phyloP scores from a whole-genome alignment of 2,797 vertebrate genomes.

The Petrocephalus sullivani region DNA sequence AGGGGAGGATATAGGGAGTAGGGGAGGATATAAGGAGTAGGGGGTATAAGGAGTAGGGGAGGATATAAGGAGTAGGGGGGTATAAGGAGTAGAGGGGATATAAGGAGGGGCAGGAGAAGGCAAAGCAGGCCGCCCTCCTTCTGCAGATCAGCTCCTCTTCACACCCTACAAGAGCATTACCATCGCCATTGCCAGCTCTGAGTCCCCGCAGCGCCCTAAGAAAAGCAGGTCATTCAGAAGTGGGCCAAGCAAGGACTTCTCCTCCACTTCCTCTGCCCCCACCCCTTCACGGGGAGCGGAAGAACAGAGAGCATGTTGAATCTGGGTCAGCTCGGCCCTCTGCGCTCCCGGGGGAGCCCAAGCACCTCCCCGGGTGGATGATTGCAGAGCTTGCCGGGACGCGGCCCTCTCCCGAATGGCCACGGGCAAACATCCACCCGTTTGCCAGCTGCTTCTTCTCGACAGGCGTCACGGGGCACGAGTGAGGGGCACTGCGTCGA shows the following conservation, averaged over 20 bases:
- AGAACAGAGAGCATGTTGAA: slow-evolving; percentile 26
- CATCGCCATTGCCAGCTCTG: background rate
- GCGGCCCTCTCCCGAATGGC: background rate
- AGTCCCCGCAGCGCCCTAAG: slow-evolving; percentile 35
- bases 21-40: no score
- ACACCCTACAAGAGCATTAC: background rate
- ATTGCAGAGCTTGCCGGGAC: background rate
- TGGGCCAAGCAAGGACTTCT: slow-evolving; percentile 59
- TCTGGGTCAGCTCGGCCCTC: slow-evolving; percentile 47
- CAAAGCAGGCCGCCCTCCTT: background rate
- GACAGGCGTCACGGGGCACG: background rate
- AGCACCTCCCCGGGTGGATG: background rate
- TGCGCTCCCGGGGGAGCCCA: slow-evolving; percentile 22
- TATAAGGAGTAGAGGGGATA: background rate
- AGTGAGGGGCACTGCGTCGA: background rate
- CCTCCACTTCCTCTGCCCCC: slow-evolving; percentile 33
- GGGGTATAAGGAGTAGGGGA: no score
- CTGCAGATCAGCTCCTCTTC: background rate
- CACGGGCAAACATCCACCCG: background rate
- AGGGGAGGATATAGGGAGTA: no score
- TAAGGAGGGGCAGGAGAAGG: background rate
- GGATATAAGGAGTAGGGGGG: background rate
- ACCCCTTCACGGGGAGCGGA: slow-evolving; percentile 25
- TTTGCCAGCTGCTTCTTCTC: background rate
- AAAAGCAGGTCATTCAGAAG: slow-evolving; percentile 71